Evolutionary conservation across 2,113 vertebrate species (phyloP), one percentile per base, ranked within the genome.

Genomic region (Trochalopteron elliotii): DNA sequence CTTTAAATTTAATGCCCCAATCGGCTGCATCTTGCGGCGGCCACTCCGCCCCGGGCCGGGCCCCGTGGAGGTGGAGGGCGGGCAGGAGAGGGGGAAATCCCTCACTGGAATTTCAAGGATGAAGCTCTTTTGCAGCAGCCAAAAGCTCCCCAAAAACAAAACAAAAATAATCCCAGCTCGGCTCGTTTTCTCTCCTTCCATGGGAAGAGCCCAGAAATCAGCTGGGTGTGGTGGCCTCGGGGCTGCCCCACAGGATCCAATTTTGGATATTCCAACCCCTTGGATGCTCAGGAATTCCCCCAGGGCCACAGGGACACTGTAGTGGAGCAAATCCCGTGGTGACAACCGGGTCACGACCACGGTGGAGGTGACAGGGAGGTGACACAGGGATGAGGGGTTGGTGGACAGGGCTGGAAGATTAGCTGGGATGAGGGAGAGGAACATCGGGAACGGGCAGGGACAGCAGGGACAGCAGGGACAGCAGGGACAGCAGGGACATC

Each of bases 1-100:
- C 87, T 95, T 96, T 75, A 89, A 64, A 91, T 91, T 80, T 91
- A 80, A 92, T 75, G 74, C 89, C 96, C 94, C 83, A 3, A 30
- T 71, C 74, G 50, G 72, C 90, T 17, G 59, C 90, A 82, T 77
- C 95, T 76, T 72, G 89, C 71, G 1, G 42, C 7, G 69, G 50
- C 23, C 61, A 0, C 87, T 57, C 57, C 2, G 3, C 52, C 82
- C 92, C 25, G 2, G 2, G 71, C 50, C 31, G 1, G 37, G 60
- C 40, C 93, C 80, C 2, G 23, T 83, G 2, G 91, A 47, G 94
- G 6, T 22, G 76, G 60, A 8, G 56, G 23, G 9, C 2, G 45
- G 2, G 67, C 55, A 10, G 93, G 30, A 5, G 40, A 14, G 47
- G 52, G 52, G 25, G 18, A 25, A 50, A 83, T 72, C n/a, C 79